phyloP scores from a whole-genome alignment of 1,140 invertebrate species.

The Rhynchophorus ferrugineus region DNA sequence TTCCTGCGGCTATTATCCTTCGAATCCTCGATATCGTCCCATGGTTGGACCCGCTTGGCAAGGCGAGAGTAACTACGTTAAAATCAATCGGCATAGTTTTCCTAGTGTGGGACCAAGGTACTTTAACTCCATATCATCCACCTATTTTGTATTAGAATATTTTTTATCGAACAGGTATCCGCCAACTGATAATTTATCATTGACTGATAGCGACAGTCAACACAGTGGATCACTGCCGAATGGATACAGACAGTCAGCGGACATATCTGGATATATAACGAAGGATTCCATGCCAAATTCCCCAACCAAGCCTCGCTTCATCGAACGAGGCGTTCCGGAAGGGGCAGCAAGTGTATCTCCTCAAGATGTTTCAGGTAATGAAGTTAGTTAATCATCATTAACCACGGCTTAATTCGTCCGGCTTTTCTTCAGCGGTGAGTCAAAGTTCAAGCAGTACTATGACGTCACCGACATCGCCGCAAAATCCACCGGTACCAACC shows the following conservation, averaged over 20 bases:
- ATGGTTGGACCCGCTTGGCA: constrained; percentile 27
- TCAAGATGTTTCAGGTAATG: constrained; percentile 41
- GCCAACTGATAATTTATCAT: constrained; percentile 26
- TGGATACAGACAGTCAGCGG: constrained; percentile 39
- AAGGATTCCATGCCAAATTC: constrained; percentile 41
- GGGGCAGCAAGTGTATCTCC: constrained; percentile 52
- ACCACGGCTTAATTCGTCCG: neutral
- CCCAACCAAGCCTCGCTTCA: constrained; percentile 41
- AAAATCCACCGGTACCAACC: constrained; percentile 30
- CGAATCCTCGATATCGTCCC: constrained; percentile 30
- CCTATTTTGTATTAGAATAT: neutral
- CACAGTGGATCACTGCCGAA: constrained; percentile 31
- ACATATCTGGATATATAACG: constrained; percentile 34
- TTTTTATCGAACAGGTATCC: constrained; percentile 22
- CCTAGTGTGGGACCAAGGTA: constrained; percentile 27
- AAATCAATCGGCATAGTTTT: constrained; percentile 36
- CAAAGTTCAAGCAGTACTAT: constrained; percentile 39
- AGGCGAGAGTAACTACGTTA: constrained; percentile 29
- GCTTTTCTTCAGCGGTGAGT: constrained; percentile 18
- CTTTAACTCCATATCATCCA: neutral
- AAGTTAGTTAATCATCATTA: too few relatives aligned
- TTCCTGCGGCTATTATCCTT: constrained; percentile 34
- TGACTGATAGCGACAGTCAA: constrained; percentile 33
- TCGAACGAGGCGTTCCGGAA: constrained; percentile 55
- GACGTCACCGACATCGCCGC: constrained; percentile 42